Evolutionary conservation across 1,140 invertebrate species (phyloP).

Genomic region (Gryon sp.): DNA sequence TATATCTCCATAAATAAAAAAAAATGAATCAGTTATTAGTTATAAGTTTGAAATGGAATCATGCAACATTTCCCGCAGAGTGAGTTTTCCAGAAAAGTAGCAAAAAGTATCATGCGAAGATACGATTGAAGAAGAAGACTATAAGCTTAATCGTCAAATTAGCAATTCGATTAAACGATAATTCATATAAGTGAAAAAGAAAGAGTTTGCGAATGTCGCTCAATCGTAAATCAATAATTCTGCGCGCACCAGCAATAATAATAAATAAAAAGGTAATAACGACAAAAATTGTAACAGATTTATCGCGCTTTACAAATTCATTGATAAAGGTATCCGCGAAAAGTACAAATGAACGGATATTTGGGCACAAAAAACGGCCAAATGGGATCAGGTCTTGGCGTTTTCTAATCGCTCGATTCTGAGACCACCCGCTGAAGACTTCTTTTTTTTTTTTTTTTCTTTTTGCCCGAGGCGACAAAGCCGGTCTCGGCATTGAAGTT

Average conservation of each 20-base stretch:
- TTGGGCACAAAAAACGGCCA: constrained; percentile 35
- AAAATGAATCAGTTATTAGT: background rate
- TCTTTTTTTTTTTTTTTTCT: too few relatives aligned
- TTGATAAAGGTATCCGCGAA: constrained; percentile 51
- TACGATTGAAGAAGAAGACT: background rate
- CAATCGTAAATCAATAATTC: constrained; percentile 7
- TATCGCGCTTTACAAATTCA: constrained; percentile 35
- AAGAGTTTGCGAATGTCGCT: background rate
- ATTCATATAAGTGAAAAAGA: constrained; percentile 6
- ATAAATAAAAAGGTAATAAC: constrained; percentile 4
- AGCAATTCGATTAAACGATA: constrained; percentile 2
- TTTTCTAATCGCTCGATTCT: constrained; percentile 59
- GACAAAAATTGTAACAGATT: constrained; percentile 51
- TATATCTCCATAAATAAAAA: background rate
- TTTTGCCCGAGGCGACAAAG: constrained; percentile 56
- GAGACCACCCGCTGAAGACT: constrained; percentile 54
- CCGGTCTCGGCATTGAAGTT: constrained; percentile 61
- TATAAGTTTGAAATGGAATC: background rate
- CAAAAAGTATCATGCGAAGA: background rate
- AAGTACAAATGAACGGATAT: constrained; percentile 40
- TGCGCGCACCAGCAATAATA: constrained; percentile 17
- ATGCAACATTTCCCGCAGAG: constrained; percentile 10
- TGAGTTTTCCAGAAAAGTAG: background rate
- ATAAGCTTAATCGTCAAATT: constrained; percentile 12
- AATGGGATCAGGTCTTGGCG: constrained; percentile 51